Evolutionary conservation across 2,888 invertebrate species (phyloP).

Genomic region (Ceraclea dissimilis): DNA sequence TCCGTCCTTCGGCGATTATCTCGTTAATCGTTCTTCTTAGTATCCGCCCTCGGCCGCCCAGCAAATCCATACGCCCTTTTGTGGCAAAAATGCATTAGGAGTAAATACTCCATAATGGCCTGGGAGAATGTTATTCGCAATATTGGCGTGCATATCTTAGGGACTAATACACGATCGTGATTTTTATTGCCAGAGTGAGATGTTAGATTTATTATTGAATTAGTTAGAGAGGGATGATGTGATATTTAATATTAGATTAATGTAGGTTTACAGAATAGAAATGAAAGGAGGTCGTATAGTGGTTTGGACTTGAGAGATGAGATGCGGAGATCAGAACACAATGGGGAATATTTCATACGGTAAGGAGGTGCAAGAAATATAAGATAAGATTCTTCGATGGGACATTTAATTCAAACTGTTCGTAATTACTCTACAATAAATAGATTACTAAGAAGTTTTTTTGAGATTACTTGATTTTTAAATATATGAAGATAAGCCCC

Average conservation of each 20-base stretch:
- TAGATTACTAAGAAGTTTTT: too few relatives aligned
- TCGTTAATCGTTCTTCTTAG: slow-evolving; percentile 23
- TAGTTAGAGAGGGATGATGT: too few relatives aligned
- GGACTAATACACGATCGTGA: too few relatives aligned
- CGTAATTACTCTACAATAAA: too few relatives aligned
- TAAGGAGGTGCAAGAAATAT: slow-evolving; percentile 21
- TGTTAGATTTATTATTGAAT: too few relatives aligned
- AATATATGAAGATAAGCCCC: too few relatives aligned
- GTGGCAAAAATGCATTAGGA: slow-evolving; percentile 12
- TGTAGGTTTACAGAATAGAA: too few relatives aligned
- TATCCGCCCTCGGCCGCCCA: slow-evolving; percentile 11
- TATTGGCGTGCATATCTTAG: neutral
- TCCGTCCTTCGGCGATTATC: slow-evolving; percentile 18
- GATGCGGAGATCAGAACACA: slow-evolving; percentile 9
- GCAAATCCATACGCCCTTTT: slow-evolving; percentile 3
- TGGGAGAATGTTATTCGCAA: slow-evolving; percentile 4
- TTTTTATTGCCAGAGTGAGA: too few relatives aligned
- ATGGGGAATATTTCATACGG: slow-evolving; percentile 22
- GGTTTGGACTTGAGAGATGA: neutral
- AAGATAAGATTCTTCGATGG: neutral
- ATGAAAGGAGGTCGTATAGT: too few relatives aligned
- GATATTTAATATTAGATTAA: too few relatives aligned
- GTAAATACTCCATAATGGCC: slow-evolving; percentile 5
- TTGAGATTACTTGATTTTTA: too few relatives aligned
- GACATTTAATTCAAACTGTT: too few relatives aligned